phyloP scores from a whole-genome alignment of 1,140 invertebrate species.

The Drosophila saltans region DNA sequence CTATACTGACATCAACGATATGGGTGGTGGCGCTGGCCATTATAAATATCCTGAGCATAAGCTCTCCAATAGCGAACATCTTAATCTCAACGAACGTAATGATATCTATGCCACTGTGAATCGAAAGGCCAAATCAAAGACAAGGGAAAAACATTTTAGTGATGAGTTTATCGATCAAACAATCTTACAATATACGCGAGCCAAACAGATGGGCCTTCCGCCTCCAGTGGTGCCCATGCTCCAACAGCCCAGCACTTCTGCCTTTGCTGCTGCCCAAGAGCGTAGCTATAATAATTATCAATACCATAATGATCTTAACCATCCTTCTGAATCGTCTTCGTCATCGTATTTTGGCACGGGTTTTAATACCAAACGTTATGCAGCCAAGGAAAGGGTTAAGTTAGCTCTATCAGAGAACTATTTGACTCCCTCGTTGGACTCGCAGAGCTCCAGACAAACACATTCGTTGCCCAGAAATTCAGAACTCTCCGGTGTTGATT shows the following conservation, averaged over 20 bases:
- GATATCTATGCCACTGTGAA: slow-evolving; percentile 83
- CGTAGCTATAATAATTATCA: slow-evolving; percentile 72
- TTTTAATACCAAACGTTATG: slow-evolving; percentile 71
- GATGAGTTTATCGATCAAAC: slow-evolving; percentile 82
- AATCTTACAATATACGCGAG: slow-evolving; percentile 73
- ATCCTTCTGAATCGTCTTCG: slow-evolving; percentile 78
- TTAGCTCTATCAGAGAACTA: slow-evolving; percentile 77
- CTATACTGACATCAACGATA: slow-evolving; percentile 82
- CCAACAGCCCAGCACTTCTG: slow-evolving; percentile 67
- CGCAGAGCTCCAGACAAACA: slow-evolving; percentile 75
- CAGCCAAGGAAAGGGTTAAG: slow-evolving; percentile 55
- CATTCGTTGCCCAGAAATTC: slow-evolving; percentile 81
- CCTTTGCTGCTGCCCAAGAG: slow-evolving; percentile 69
- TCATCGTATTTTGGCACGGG: slow-evolving; percentile 81
- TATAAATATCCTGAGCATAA: slow-evolving; percentile 81
- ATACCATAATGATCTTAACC: slow-evolving; percentile 81
- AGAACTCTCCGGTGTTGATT: slow-evolving; percentile 79
- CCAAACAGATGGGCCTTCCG: slow-evolving; percentile 72
- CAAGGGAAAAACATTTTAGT: slow-evolving; percentile 79
- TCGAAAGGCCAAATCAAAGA: slow-evolving; percentile 81
- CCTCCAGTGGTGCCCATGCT: slow-evolving; percentile 34
- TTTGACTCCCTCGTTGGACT: slow-evolving; percentile 76
- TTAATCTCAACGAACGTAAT: slow-evolving; percentile 77
- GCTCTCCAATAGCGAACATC: slow-evolving; percentile 75
- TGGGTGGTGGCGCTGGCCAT: slow-evolving; percentile 37